Conservation (phyloP, 2,888 invertebrate species). For the Megamerina dolium region DNA sequence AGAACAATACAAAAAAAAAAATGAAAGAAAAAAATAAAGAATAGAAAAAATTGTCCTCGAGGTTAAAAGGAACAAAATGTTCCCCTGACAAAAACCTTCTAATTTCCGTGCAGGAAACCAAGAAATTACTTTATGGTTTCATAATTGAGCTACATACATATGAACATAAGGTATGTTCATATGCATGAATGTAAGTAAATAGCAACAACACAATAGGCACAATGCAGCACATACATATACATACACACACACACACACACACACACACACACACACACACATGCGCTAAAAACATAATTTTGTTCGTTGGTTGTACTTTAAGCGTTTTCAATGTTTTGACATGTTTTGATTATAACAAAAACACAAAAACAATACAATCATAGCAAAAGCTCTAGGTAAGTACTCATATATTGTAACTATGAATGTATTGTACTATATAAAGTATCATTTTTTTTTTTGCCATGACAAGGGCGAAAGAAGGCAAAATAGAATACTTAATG, state of each 20-base stretch:
- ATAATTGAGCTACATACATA: conserved; percentile 34
- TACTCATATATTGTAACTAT: background rate
- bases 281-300: too few species aligned
- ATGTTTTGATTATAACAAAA: background rate
- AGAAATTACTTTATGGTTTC: conserved; percentile 40
- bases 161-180: too few species aligned
- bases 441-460: background rate
- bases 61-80: conserved; percentile 23
- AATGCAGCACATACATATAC: background rate
- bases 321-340: conserved; percentile 1
- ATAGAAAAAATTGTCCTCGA: background rate
- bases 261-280: conserved; percentile 2
- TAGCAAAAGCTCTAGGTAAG: background rate
- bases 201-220: too few species aligned
- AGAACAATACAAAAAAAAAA: too few species aligned
- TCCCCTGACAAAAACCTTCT: conserved; percentile 41
- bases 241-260: conserved; percentile 4
- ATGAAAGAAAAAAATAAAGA: too few species aligned
- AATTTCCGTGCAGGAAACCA: conserved; percentile 39
- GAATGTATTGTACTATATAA: background rate
- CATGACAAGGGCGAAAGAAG: too few species aligned
- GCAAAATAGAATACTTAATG: too few species aligned
- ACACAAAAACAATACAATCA: background rate
- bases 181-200: too few species aligned
- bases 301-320: background rate